Conservation (phyloP, 1,140 invertebrate genomes). For the Lerema accius region DNA sequence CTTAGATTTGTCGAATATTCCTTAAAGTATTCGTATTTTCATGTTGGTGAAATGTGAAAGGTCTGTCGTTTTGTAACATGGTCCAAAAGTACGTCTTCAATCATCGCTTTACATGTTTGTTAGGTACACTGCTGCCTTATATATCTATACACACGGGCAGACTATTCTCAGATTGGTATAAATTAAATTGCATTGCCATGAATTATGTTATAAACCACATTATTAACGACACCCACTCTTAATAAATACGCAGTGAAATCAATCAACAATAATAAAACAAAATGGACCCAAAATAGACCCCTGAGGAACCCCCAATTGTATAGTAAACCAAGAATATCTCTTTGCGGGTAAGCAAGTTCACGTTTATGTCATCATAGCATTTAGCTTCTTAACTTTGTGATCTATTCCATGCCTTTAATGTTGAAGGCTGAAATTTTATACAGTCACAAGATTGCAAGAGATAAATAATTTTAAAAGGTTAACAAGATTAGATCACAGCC, state of each 20-base stretch:
- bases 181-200: constrained; percentile 2
- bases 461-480: neutral
- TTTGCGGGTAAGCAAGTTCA: neutral
- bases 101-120: constrained; percentile 20
- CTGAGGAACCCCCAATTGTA: neutral
- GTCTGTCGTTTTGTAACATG: constrained; percentile 15
- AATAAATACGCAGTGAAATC: neutral
- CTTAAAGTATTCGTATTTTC: constrained; percentile 19
- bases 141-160: constrained; percentile 4
- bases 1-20: constrained; percentile 9
- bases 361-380: neutral
- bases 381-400: constrained; percentile 9
- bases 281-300: neutral
- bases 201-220: neutral
- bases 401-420: constrained; percentile 18
- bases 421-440: constrained; percentile 26
- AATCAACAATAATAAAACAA: neutral
- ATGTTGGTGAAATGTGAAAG: constrained; percentile 8
- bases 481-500: neutral
- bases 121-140: constrained; percentile 6
- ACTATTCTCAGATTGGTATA: neutral
- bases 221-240: neutral
- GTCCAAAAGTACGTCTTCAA: constrained; percentile 26
- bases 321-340: neutral
- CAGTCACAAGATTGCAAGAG: neutral